Evolutionary conservation across 2,888 invertebrate genomes (phyloP).

Genomic region (Macropis europaea): DNA sequence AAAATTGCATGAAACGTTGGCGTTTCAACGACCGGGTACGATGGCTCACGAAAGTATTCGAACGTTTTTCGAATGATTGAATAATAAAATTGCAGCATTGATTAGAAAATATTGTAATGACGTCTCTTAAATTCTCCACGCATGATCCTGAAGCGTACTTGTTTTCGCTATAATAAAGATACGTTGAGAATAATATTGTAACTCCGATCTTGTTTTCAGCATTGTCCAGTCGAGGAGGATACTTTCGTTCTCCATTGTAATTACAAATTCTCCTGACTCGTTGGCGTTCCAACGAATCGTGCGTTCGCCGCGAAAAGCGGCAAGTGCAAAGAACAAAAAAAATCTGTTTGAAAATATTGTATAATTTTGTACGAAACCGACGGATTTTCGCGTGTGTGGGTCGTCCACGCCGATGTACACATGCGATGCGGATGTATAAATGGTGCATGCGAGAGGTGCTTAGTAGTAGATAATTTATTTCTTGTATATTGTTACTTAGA

Average conservation of each 20-base stretch:
- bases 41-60: too few relatives aligned
- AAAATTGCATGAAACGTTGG: not conserved
- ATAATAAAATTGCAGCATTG: too few relatives aligned
- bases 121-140: too few relatives aligned
- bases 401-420: slow-evolving; percentile 16
- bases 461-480: slow-evolving; percentile 70
- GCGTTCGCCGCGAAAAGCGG: not conserved
- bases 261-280: too few relatives aligned
- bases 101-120: not conserved
- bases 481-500: slow-evolving; percentile 60
- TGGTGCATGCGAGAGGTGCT: slow-evolving; percentile 47
- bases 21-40: not conserved
- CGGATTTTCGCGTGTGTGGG: slow-evolving; percentile 1
- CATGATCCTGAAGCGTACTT: too few relatives aligned
- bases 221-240: too few relatives aligned
- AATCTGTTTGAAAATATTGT: not conserved
- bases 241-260: too few relatives aligned
- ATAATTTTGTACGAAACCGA: slow-evolving; percentile 16
- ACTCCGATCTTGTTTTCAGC: too few relatives aligned
- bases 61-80: too few relatives aligned
- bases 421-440: slow-evolving; percentile 48
- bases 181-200: too few relatives aligned
- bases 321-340: not conserved
- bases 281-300: not conserved
- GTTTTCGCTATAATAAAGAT: too few relatives aligned